Conservation (phyloP, 2,888 invertebrate genomes). For the Pharmacophagus antenor region DNA sequence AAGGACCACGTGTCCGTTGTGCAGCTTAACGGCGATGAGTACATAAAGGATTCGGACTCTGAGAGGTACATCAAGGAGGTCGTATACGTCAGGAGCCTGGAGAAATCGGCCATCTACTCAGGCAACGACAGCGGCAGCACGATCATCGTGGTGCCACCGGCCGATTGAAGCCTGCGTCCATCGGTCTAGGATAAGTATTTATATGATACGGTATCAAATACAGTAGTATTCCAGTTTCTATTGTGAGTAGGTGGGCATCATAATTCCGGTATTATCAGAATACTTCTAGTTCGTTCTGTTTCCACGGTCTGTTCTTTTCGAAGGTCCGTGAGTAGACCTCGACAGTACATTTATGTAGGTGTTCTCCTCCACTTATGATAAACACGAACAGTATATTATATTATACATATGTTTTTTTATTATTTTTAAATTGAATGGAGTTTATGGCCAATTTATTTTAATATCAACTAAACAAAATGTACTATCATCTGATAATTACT, state of each 20-base stretch:
- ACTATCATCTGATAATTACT: neutral
- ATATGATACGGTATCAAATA: neutral
- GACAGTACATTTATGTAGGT: constrained; percentile 35
- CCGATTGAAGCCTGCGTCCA: constrained; percentile 54
- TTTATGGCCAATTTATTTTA: neutral
- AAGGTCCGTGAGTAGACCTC: constrained; percentile 46
- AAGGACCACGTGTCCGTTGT: constrained; percentile 70
- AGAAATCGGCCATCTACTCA: constrained; percentile 61
- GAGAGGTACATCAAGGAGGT: constrained; percentile 59
- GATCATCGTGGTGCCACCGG: constrained; percentile 69
- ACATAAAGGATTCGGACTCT: constrained; percentile 49
- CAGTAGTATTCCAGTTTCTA: neutral
- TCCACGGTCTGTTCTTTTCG: constrained; percentile 43
- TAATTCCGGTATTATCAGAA: neutral
- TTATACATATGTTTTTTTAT: neutral
- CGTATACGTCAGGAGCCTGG: constrained; percentile 59
- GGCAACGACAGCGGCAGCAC: constrained; percentile 70
- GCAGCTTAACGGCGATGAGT: constrained; percentile 64
- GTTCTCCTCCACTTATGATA: constrained; percentile 30
- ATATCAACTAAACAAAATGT: neutral
- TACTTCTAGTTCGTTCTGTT: neutral
- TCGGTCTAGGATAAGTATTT: constrained; percentile 28
- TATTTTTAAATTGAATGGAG: neutral
- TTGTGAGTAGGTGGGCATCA: neutral
- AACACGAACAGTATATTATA: neutral